Base-by-base conservation (phyloP, 2,113 vertebrate genomes). In the Rostratula benghalensis region DNA sequence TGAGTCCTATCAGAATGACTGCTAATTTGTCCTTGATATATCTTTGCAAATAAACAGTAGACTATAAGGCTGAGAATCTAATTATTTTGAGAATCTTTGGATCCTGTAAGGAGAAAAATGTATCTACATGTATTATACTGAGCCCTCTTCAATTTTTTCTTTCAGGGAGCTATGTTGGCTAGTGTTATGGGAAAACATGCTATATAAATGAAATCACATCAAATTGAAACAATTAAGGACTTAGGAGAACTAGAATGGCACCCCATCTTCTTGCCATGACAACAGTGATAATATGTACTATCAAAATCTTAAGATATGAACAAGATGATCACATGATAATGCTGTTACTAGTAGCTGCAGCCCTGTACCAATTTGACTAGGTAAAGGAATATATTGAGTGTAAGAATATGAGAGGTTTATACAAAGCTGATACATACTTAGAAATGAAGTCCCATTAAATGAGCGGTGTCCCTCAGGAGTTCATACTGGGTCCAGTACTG, bases 211-310 rank as follows among this genome's bases (percentile, higher is more conserved):
- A 41, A 87, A 81, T 59, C 13, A 41, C 13, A 54, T 18, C 25
- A 37, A 7, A 6, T 16, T 54, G 25, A 89, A 83, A 53, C 23
- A 83, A 65, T 78, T 80, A 87, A 87, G 25, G n/a, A 61, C 31
- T 84, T 61, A 25, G 60, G 71, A 95, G 87, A 87, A 94, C 89
- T 91, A 22, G 50, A 83, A 96, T 96, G 91, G 51, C 59, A 33
- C 65, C 69, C 33, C 45, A 74, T 77, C 41, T 82, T 91, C 77
- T 95, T 88, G 74, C 67, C 76, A 95, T 67, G 70, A 93, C 25
- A 90, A 65, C 70, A 93, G 61, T 21, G 37, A 85, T 78, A 80
- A 65, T 86, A 57, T 8, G 9, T 64, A 54, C 57, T 68, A 7
- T 9, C 67, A 25, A 59, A 60, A 17, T 75, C 31, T 17, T 17